phyloP scores from a whole-genome alignment of 2,888 invertebrate genomes.

The Drosophila neotestacea region DNA sequence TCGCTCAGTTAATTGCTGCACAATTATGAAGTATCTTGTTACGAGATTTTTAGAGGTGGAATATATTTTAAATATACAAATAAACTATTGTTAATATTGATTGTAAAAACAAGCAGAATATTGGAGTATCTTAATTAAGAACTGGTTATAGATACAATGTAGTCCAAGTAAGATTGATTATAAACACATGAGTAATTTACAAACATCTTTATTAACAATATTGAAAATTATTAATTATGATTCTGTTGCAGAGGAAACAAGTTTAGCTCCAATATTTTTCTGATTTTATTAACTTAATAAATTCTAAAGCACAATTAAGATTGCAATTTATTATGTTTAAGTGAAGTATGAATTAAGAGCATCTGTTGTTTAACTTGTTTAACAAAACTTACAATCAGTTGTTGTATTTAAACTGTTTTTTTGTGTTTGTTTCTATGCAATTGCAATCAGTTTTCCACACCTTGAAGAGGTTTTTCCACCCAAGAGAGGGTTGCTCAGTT shows the following conservation, averaged over 20 bases:
- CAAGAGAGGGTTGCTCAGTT: slow-evolving; percentile 1
- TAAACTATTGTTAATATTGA: not conserved
- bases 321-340: not conserved
- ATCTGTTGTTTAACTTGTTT: not conserved
- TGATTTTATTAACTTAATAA: too few species aligned
- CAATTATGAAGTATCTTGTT: slow-evolving; percentile 3
- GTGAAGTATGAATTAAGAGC: not conserved
- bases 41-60: not conserved
- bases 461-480: slow-evolving; percentile 2
- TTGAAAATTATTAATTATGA: too few species aligned
- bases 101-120: not conserved
- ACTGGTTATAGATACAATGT: too few species aligned
- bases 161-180: too few species aligned
- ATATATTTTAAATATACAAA: not conserved
- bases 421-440: slow-evolving; percentile 16
- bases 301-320: too few species aligned
- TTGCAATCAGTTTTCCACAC: slow-evolving; percentile 36
- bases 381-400: not conserved
- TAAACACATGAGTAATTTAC: too few species aligned
- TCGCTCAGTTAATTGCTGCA: not conserved
- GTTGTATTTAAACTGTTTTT: slow-evolving; percentile 4
- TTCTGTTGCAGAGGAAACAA: too few species aligned
- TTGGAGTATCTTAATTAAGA: not conserved
- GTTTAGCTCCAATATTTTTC: too few species aligned
- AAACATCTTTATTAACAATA: too few species aligned